Evolutionary conservation across 2,797 vertebrate genomes (phyloP), one percentile per base, ranked within the genome.

Genomic region (Fundulus diaphanus): DNA sequence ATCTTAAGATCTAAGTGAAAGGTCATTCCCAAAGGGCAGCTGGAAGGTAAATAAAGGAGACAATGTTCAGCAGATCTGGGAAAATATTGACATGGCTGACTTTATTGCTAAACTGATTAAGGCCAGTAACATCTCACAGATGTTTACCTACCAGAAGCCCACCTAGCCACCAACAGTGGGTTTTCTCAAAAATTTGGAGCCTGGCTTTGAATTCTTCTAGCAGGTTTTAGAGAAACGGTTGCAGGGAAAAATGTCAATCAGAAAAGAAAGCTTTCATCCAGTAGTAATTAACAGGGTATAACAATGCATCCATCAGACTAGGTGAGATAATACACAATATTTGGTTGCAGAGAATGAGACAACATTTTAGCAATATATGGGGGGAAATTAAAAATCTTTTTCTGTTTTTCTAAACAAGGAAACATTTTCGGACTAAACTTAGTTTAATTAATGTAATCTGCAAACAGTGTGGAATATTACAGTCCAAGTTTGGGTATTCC

Each of bases 61-160:
- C 90, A 88, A 90, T 73, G 87, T 24, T 37, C 9, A 22, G 81
- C 44, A 86, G 90, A 92, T 87, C 89, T 90, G 86, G 86, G 91
- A 91, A 92, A 84, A 92, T 88, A 87, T 90, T 87, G 88, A 89
- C 91, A 88, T 52, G 79, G 73, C 81, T 84, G 92, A 93, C 91
- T 88, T 79, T 48, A 0, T 40, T 9, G 80, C 86, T 91, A 82
- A 87, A 85, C 85, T 75, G 85, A 91, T 92, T 88, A 90, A 52
- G 59, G 73, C 37, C 0, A 20, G 76, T 92, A 91, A 91, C 89
- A 73, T 91, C 85, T 82, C 78, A 46, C 91, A 92, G 90, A 88
- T 92, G 88, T 84, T 85, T 73, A 78, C 73, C 70, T 51, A 7
- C 54, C 40, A 65, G 63, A 66, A 66, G 6, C 24, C 13, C 24